Base-by-base conservation (phyloP, 2,113 vertebrate genomes). In the Brachyhypopomus occidentalis region DNA sequence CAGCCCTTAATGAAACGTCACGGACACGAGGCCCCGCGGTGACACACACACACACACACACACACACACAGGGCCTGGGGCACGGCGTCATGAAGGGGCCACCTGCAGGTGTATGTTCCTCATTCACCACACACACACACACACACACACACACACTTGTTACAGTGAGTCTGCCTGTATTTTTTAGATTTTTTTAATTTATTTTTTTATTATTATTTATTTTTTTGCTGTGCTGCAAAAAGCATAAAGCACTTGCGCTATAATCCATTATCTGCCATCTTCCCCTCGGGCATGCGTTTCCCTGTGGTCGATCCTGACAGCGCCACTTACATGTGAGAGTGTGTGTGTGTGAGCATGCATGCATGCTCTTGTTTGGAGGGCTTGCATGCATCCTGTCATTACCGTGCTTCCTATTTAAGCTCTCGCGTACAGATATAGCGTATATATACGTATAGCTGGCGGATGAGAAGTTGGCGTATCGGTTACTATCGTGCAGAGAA, bases 191-290 rank as follows among this genome's bases (percentile, higher is more conserved):
- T 8, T 45, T 6, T 45, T 2, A 3, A 8, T 45, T 45, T 45
- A 8, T 11, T 45, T 45, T 4, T 77, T 70, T 52, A 2, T 12
- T 27, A 58, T 38, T 71, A 34, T 66, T 75, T 82, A 3, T 79
- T 77, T 55, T 66, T 60, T 60, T 62, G 27, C 38, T 12, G n/a
- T 78, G 72, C 63, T 20, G 25, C 25, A 58, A 56, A 59, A 41
- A 36, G 63, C 79, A 75, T 52, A 83, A 79, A 81, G 73, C 56
- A 72, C 62, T 78, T 45, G 64, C 62, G 41, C 72, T 72, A 27
- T 74, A 81, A 84, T 84, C 81, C 80, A 83, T 83, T 86, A 88
- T 83, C 78, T 79, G 72, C 69, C 80, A 79, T 84, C 75, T 83
- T 83, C 75, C 79, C 81, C 69, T 56, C 56, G 20, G 77, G 76